Evolutionary conservation across 2,888 invertebrate species (phyloP).

Genomic region (Reticulitermes lucifugus): DNA sequence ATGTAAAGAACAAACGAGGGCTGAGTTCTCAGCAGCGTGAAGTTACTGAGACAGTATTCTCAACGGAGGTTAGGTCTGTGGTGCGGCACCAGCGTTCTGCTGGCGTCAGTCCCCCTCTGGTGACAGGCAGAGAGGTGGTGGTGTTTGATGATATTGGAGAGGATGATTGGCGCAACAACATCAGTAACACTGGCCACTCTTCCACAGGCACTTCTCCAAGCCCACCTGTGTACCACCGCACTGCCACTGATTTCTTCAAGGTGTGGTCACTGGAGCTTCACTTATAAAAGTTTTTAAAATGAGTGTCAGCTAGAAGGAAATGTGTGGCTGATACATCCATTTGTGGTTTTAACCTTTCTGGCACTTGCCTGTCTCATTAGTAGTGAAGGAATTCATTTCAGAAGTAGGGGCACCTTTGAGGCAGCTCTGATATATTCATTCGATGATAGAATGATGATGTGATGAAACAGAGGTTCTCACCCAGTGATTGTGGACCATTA

Average conservation of each 20-base stretch:
- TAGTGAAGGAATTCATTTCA: too few species aligned
- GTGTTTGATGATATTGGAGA: constrained; percentile 90
- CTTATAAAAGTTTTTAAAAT: too few species aligned
- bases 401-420: too few species aligned
- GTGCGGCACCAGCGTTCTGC: constrained; percentile 63
- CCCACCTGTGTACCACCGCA: constrained; percentile 63
- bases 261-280: constrained; percentile 56
- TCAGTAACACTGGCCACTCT: constrained; percentile 35
- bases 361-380: too few species aligned
- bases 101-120: constrained; percentile 65
- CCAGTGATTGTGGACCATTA: too few species aligned
- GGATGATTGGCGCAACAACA: constrained; percentile 53
- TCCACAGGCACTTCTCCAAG: constrained; percentile 59
- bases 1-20: constrained; percentile 61
- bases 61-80: constrained; percentile 72
- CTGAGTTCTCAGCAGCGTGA: constrained; percentile 64
- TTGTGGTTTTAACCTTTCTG: too few species aligned
- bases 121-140: constrained; percentile 82
- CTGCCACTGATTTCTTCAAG: constrained; percentile 66
- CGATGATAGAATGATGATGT: too few species aligned
- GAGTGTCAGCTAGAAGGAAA: too few species aligned
- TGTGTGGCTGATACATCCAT: too few species aligned
- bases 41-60: constrained; percentile 73
- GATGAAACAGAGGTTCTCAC: too few species aligned
- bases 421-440: too few species aligned